phyloP scores from a whole-genome alignment of 2,888 invertebrate species.

The Seira musarum region DNA sequence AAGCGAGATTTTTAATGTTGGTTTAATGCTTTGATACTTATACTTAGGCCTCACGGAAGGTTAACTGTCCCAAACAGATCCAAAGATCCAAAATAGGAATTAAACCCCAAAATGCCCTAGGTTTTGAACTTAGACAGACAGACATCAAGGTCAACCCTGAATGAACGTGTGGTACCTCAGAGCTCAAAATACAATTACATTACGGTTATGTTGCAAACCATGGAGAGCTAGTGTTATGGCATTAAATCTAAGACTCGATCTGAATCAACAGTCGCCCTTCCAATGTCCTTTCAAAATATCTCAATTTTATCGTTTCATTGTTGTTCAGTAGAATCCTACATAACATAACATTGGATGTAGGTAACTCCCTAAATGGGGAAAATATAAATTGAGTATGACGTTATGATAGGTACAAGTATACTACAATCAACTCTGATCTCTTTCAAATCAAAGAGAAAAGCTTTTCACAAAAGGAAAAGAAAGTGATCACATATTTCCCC shows the following conservation, averaged over 20 bases:
- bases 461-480: constrained; percentile 7
- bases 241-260: neutral
- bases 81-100: no score
- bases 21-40: no score
- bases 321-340: neutral
- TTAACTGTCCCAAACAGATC: no score
- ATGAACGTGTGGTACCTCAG: no score
- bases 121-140: no score
- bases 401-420: neutral
- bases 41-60: no score
- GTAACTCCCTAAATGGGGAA: neutral
- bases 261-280: constrained; percentile 2
- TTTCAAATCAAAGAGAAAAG: constrained; percentile 12
- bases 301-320: constrained; percentile 1
- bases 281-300: neutral
- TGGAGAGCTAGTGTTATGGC: no score
- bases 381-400: neutral
- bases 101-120: no score
- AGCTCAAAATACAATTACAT: no score
- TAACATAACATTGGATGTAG: neutral
- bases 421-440: constrained; percentile 8
- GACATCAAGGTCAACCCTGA: no score
- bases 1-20: no score
- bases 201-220: no score
- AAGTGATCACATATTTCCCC: constrained; percentile 12